phyloP scores from a whole-genome alignment of 2,113 vertebrate genomes.

The Pterophyllum scalare region DNA sequence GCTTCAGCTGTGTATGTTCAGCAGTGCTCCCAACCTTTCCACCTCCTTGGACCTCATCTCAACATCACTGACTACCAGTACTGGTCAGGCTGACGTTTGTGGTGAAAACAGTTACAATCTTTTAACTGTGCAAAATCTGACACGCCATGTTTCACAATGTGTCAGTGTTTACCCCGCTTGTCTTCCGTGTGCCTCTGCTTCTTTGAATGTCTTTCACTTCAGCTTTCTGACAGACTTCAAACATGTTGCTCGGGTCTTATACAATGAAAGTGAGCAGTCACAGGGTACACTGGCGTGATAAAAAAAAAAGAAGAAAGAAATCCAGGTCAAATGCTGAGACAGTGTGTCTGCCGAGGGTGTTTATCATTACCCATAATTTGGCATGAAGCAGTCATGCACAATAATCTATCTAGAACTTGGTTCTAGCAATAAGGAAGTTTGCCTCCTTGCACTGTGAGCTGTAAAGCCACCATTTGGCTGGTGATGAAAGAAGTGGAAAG shows the following conservation, averaged over 20 bases:
- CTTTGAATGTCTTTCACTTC: neutral
- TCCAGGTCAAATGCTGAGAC: conserved; percentile 7
- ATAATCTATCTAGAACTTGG: neutral
- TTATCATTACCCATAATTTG: conserved; percentile 24
- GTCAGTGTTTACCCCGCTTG: neutral
- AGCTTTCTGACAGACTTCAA: neutral
- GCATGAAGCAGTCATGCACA: neutral
- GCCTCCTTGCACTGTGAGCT: neutral
- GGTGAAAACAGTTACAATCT: neutral
- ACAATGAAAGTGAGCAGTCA: neutral
- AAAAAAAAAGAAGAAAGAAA: neutral
- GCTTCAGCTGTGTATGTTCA: neutral
- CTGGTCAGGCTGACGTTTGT: neutral
- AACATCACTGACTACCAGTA: neutral
- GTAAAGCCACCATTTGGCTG: conserved; percentile 4
- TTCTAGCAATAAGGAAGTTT: conserved; percentile 20
- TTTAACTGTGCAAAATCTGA: neutral
- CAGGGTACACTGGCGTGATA: neutral
- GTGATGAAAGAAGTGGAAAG: neutral
- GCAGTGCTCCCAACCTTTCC: neutral
- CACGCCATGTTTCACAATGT: neutral
- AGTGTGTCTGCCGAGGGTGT: neutral
- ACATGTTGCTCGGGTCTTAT: neutral
- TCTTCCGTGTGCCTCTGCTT: neutral
- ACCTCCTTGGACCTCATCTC: neutral